A percentile compares a stretch with the other conserved stretches of the same genome.
phyloP scores from a whole-genome alignment of 1,140 invertebrate species.

The Apis florea region DNA sequence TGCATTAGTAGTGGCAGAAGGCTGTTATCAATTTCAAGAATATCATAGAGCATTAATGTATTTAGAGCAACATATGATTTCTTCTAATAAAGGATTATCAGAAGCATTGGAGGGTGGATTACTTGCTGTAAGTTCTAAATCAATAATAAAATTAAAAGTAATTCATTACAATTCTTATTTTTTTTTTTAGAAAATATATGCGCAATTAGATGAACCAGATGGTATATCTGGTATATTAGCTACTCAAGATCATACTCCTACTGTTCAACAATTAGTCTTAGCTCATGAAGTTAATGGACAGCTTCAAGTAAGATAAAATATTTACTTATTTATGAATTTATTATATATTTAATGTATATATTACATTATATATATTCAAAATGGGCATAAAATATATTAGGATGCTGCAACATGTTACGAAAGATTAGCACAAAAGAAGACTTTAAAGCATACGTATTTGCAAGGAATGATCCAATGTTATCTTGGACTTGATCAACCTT shows the following conservation, averaged over 20 bases:
- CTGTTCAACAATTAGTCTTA: slow-evolving; percentile 86
- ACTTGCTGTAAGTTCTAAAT: slow-evolving; percentile 67
- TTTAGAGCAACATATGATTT: slow-evolving; percentile 86
- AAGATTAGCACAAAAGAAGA: slow-evolving; percentile 82
- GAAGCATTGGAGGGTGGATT: slow-evolving; percentile 81
- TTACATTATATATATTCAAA: slow-evolving; percentile 1
- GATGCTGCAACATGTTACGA: slow-evolving; percentile 90
- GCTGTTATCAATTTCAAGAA: slow-evolving; percentile 87
- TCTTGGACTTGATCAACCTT: slow-evolving; percentile 87
- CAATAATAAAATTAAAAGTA: not conserved
- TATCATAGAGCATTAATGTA: slow-evolving; percentile 88
- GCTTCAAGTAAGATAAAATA: slow-evolving; percentile 72
- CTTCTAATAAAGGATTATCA: slow-evolving; percentile 81
- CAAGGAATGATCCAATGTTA: slow-evolving; percentile 89
- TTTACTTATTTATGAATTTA: not conserved
- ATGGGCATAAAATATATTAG: slow-evolving; percentile 69
- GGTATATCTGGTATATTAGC: slow-evolving; percentile 87
- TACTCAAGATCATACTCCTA: slow-evolving; percentile 84
- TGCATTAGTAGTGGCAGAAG: slow-evolving; percentile 84
- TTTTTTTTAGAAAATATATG: slow-evolving; percentile 85
- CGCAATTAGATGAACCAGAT: slow-evolving; percentile 88
- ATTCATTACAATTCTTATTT: not conserved
- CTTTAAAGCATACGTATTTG: slow-evolving; percentile 81
- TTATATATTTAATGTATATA: not conserved
- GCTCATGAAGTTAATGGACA: slow-evolving; percentile 88